These are phyloP conservation scores for Tragelaphus imberbis DNA, from an alignment of 2,113 vertebrate genomes.

Conservation along the genomic window DNA sequence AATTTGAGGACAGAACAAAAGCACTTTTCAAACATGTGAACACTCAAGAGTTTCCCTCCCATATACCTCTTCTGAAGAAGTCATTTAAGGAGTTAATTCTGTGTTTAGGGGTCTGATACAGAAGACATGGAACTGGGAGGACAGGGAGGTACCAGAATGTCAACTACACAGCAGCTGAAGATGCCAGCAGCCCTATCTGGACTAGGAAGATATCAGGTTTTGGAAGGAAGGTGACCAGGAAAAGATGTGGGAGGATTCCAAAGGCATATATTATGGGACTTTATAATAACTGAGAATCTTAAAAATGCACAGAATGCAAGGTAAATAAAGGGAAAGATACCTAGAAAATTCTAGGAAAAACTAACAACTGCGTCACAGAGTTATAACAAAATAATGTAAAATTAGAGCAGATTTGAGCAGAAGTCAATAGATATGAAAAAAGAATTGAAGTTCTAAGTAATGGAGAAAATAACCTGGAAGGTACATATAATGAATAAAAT, in stretches of 20 bases:
- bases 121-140: not conserved
- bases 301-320: not conserved
- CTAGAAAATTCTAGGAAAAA: conserved; percentile 24
- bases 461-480: not conserved
- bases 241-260: not conserved
- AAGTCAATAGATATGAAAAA: not conserved
- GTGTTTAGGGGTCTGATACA: not conserved
- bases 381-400: not conserved
- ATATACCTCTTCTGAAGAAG: not conserved
- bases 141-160: not conserved
- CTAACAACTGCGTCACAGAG: not conserved
- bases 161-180: not conserved
- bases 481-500: not conserved
- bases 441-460: not conserved
- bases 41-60: not conserved
- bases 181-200: not conserved
- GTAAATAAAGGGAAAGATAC: not conserved
- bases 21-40: not conserved
- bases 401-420: not conserved
- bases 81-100: not conserved
- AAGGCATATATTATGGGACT: not conserved
- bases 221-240: not conserved
- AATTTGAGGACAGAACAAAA: not conserved
- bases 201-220: not conserved
- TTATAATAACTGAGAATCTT: not conserved